These are phyloP conservation scores for Microctonus aethiopoides DNA, from an alignment of 2,888 invertebrate genomes.

Conservation along the genomic window DNA sequence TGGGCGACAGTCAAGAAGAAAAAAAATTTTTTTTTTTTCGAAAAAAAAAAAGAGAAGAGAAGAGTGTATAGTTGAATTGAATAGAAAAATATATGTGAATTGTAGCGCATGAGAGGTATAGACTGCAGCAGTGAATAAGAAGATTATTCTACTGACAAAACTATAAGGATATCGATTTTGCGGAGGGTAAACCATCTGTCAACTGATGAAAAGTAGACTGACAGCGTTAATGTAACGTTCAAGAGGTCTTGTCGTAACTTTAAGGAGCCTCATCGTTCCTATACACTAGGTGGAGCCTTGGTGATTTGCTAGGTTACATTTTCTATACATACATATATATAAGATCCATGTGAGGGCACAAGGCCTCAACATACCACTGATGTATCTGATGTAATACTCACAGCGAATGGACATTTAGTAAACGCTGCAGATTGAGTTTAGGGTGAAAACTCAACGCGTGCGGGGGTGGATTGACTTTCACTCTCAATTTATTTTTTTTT, in stretches of 20 bases:
- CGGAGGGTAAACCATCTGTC: slow-evolving; percentile 42
- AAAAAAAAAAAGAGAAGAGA: background rate
- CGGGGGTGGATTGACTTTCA: slow-evolving; percentile 30
- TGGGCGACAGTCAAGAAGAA: background rate
- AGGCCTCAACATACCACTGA: background rate
- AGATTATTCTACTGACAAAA: slow-evolving; percentile 33
- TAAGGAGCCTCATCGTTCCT: background rate
- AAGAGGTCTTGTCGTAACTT: background rate
- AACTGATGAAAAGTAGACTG: background rate
- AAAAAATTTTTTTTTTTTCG: too few relatives aligned
- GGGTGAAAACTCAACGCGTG: slow-evolving; percentile 36
- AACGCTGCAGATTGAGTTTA: background rate
- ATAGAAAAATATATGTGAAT: slow-evolving; percentile 1
- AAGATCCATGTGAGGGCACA: background rate
- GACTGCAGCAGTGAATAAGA: slow-evolving; percentile 18
- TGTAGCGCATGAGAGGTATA: slow-evolving; percentile 13
- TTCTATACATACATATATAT: background rate
- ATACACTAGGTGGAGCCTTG: too few relatives aligned
- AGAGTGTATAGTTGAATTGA: background rate
- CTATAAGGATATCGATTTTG: slow-evolving; percentile 41
- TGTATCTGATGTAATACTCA: background rate
- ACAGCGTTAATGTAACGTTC: slow-evolving; percentile 11
- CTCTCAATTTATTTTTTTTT: slow-evolving; percentile 2
- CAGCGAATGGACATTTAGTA: too few relatives aligned
- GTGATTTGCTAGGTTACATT: too few relatives aligned